Conservation (phyloP, 2,888 invertebrate species). For the Glaucopsyche alexis region DNA sequence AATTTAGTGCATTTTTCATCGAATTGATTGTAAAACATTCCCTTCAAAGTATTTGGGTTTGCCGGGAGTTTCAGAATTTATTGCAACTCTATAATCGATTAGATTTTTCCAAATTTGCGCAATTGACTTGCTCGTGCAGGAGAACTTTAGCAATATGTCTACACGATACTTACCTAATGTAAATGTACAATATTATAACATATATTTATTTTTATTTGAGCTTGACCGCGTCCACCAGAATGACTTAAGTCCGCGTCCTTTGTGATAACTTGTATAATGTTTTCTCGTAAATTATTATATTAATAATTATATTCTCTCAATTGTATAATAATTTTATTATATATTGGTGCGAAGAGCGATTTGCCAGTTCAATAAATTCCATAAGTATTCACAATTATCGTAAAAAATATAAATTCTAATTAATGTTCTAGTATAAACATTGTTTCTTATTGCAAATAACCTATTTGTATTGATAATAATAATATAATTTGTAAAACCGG, state of each 20-base stretch:
- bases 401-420: background rate
- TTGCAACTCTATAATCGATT: background rate
- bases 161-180: background rate
- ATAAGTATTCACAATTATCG: background rate
- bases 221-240: background rate
- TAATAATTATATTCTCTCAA: background rate
- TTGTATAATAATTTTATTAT: slow-evolving; percentile 1
- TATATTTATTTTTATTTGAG: background rate
- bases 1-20: too few relatives aligned
- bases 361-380: background rate
- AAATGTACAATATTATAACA: background rate
- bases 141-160: background rate
- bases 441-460: background rate
- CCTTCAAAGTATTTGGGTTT: too few relatives aligned
- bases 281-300: slow-evolving; percentile 13
- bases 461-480: background rate
- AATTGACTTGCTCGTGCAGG: background rate
- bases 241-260: slow-evolving; percentile 1
- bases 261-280: slow-evolving; percentile 16
- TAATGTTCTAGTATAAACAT: background rate
- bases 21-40: too few relatives aligned
- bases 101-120: background rate
- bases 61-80: background rate
- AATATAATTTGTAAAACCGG: background rate
- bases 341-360: slow-evolving; percentile 4